A percentile compares a stretch with the other conserved stretches of the same genome.
These are phyloP conservation scores for Euclidia mi DNA, from an alignment of 2,888 invertebrate species.

Conservation along the genomic window DNA sequence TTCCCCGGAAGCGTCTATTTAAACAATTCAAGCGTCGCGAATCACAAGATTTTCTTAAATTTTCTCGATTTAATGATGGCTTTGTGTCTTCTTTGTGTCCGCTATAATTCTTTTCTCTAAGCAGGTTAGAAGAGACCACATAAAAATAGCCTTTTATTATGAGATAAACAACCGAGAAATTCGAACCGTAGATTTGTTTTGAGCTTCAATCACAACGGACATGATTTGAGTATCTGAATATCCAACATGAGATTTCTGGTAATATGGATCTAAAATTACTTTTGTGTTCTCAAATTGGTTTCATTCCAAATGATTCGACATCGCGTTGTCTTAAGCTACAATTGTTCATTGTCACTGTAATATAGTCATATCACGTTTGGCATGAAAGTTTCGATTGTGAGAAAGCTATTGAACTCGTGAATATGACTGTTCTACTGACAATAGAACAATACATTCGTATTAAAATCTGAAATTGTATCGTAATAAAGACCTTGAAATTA, in stretches of 20 bases:
- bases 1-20: not conserved
- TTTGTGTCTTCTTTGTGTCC: too few species aligned
- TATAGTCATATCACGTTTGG: not conserved
- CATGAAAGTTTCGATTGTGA: not conserved
- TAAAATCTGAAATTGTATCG: too few species aligned
- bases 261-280: too few species aligned
- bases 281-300: not conserved
- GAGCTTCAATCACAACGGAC: too few species aligned
- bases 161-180: too few species aligned
- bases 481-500: too few species aligned
- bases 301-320: not conserved
- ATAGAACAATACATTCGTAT: too few species aligned
- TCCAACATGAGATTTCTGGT: too few species aligned
- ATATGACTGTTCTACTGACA: too few species aligned
- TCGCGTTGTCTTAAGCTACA: constrained; percentile 1
- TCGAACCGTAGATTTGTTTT: constrained; percentile 20
- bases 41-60: constrained; percentile 15
- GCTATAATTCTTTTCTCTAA: constrained; percentile 28
- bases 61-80: constrained; percentile 17
- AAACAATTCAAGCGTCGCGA: not conserved
- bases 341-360: not conserved
- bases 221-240: too few species aligned
- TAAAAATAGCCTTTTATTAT: constrained; percentile 38
- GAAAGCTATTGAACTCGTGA: too few species aligned
- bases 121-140: constrained; percentile 30